These are phyloP conservation scores for Tauraco hartlaubi DNA, from an alignment of 2,797 vertebrate species.

Conservation along the genomic window DNA sequence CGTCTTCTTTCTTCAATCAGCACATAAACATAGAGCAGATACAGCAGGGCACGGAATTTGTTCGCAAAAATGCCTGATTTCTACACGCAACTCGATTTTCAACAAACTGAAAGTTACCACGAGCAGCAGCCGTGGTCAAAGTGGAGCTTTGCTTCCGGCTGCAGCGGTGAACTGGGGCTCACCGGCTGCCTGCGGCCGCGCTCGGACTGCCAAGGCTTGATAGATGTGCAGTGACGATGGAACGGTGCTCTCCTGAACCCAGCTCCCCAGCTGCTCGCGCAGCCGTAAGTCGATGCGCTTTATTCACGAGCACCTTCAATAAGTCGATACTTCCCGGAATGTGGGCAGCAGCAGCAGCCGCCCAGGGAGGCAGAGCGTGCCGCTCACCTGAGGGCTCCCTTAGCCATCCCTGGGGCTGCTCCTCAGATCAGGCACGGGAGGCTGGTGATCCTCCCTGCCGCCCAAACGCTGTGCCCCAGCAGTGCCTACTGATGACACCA, in stretches of 20 bases:
- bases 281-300: rapidly evolving
- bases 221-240: rapidly evolving
- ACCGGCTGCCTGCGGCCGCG: rapidly evolving
- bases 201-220: not conserved
- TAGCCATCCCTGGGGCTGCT: not conserved
- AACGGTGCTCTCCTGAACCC: rapidly evolving
- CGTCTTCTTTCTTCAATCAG: not conserved
- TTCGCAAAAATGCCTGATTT: not conserved
- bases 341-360: not conserved
- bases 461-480: not conserved
- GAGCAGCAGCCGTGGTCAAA: not conserved
- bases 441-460: not conserved
- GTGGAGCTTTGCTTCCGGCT: not conserved
- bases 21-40: conserved; percentile 18
- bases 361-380: not conserved
- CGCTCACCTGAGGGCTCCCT: not conserved
- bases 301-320: not conserved
- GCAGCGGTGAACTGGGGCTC: not conserved
- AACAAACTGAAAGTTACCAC: not conserved
- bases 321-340: not conserved
- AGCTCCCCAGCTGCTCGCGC: not conserved
- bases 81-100: not conserved
- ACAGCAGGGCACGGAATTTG: not conserved
- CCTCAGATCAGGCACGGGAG: not conserved
- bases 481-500: not conserved